These are phyloP conservation scores for Ctenopoma kingsleyae DNA, from an alignment of 2,797 vertebrate species.

Conservation along the genomic window DNA sequence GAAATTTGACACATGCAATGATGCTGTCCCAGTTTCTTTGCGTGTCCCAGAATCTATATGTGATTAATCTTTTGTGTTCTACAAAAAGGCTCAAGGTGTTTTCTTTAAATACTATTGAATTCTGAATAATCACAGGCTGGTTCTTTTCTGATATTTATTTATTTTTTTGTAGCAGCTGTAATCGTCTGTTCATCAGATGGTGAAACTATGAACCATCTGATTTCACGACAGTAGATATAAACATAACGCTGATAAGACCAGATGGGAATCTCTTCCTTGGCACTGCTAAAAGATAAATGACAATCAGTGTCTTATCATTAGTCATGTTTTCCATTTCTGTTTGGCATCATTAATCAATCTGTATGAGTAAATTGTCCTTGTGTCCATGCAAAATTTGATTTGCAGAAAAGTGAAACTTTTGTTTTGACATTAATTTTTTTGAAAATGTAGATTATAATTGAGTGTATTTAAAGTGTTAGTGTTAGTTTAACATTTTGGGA, in stretches of 20 bases:
- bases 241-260: not conserved
- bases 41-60: not conserved
- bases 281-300: constrained; percentile 1
- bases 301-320: not conserved
- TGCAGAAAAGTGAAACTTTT: not conserved
- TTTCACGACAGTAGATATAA: constrained; percentile 6
- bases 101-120: not conserved
- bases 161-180: constrained; percentile 3
- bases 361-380: too few relatives aligned
- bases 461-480: not conserved
- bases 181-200: not conserved
- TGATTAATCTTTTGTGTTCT: too few relatives aligned
- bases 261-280: not conserved
- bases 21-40: too few relatives aligned
- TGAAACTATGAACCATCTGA: not conserved
- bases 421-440: not conserved
- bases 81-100: not conserved
- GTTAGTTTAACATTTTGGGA: not conserved
- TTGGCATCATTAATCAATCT: not conserved
- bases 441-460: not conserved
- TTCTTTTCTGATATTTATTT: not conserved
- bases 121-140: not conserved
- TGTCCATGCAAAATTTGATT: too few relatives aligned
- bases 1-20: too few relatives aligned
- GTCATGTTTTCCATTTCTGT: not conserved